These are phyloP conservation scores for Balearica regulorum DNA, from an alignment of 2,797 vertebrate species.

Conservation along the genomic window DNA sequence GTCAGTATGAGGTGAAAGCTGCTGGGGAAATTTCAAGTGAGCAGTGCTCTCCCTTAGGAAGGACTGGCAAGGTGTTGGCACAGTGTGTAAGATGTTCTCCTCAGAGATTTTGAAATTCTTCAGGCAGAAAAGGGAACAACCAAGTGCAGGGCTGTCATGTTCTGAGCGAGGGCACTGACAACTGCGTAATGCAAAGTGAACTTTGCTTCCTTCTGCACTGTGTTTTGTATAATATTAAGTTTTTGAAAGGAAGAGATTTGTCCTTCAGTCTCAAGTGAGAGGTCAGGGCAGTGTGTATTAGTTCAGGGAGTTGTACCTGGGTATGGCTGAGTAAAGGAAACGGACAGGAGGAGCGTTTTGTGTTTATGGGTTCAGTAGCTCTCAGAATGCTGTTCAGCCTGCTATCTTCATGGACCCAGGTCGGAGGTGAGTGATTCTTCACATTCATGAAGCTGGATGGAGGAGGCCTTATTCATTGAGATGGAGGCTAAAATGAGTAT, in stretches of 20 bases:
- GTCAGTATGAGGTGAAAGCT: neutral
- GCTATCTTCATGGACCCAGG: neutral
- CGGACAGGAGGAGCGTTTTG: neutral
- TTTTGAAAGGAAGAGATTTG: neutral
- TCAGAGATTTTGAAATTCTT: neutral
- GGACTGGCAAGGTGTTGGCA: neutral
- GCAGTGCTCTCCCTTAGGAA: neutral
- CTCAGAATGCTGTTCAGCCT: neutral
- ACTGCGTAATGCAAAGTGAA: neutral
- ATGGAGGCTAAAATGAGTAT: neutral
- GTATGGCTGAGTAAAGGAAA: neutral
- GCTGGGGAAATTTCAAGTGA: neutral
- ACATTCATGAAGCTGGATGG: neutral
- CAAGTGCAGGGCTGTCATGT: neutral
- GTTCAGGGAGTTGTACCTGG: neutral
- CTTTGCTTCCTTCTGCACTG: neutral
- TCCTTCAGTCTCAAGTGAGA: neutral
- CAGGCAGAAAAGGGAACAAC: neutral
- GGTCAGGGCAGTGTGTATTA: neutral
- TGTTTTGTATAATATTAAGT: neutral
- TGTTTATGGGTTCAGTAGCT: neutral
- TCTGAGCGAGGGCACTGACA: neutral
- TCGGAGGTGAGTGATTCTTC: neutral
- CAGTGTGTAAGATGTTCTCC: neutral
- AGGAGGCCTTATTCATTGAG: neutral